Base-by-base conservation (phyloP, 2,888 invertebrate species). In the Lasius platythorax region DNA sequence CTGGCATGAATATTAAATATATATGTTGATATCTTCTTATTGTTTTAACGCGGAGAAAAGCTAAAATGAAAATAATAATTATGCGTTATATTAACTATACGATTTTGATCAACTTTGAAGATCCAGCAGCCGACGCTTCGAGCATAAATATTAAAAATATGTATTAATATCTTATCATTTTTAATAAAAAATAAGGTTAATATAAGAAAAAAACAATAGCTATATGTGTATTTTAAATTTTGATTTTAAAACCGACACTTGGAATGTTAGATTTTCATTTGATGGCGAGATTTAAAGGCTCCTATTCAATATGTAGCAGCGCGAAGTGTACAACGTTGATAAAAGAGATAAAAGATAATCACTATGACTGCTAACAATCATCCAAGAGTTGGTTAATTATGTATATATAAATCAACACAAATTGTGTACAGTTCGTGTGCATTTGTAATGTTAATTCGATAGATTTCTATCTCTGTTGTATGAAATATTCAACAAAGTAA, bases 131-230 rank as follows among this genome's bases (percentile, higher is more conserved):
- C 6, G 40, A 58, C 18, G 40, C 3, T 40, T 40, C 3, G 8
- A 2, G 6, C 33, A 56, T 40, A 53, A 68, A 68, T 74, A 74
- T 74, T 61, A 61, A 43, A 61, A 37, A 53, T 43, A 18, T 37
- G 3, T 15, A 12, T 67, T 53, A 15, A 56, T 9, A 3, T 8
- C 4, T 37, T n/a, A 76, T 64, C 23, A 37, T 15, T 53, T 73
- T 74, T 33, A 76, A 28, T n/a, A 9, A 15, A 37, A 11, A 73
- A 58, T 11, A 58, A 43, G 28, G 0, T 56, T 68, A 53, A 37
- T 23, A 33, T 30, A 50, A 18, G 2, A 37, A 37, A 28, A 28
- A 40, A 9, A 4, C 30, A 5, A 63, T 63, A 33, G 18, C 8
- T 18, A 15, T 18, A 8, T 18, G 18, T 23, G 3, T 23, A n/a